Evolutionary conservation across 2,888 invertebrate species (phyloP).

Genomic region (Lacanobia oleracea): DNA sequence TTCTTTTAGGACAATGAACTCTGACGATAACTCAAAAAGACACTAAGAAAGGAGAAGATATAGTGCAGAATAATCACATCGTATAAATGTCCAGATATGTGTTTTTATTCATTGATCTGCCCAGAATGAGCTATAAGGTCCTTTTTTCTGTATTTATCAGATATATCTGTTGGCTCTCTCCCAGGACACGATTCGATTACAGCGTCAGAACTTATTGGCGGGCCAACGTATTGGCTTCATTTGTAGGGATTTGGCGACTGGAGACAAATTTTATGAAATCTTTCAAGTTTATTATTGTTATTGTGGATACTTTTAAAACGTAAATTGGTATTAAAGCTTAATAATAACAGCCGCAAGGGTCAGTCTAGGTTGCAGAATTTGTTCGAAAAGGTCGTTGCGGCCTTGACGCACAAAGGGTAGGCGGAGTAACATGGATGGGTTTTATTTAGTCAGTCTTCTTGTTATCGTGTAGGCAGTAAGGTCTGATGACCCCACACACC

Average conservation of each 20-base stretch:
- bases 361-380: too few species aligned
- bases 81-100: constrained; percentile 22
- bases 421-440: too few species aligned
- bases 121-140: constrained; percentile 25
- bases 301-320: neutral
- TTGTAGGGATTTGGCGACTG: constrained; percentile 48
- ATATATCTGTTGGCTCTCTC: constrained; percentile 66
- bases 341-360: too few species aligned
- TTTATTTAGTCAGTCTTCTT: too few species aligned
- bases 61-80: constrained; percentile 26
- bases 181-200: constrained; percentile 70
- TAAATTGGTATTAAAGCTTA: neutral
- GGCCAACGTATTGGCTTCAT: constrained; percentile 54
- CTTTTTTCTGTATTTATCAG: constrained; percentile 62
- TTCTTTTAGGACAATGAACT: neutral
- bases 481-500: too few species aligned
- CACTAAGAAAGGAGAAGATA: neutral
- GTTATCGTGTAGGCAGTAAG: too few species aligned
- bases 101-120: constrained; percentile 47
- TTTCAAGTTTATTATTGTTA: constrained; percentile 30
- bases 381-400: too few species aligned
- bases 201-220: constrained; percentile 58
- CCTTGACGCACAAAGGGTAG: too few species aligned
- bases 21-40: neutral
- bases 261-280: constrained; percentile 21